These are phyloP conservation scores for Agrotis ipsilon DNA, from an alignment of 2,888 invertebrate species.

Conservation along the genomic window DNA sequence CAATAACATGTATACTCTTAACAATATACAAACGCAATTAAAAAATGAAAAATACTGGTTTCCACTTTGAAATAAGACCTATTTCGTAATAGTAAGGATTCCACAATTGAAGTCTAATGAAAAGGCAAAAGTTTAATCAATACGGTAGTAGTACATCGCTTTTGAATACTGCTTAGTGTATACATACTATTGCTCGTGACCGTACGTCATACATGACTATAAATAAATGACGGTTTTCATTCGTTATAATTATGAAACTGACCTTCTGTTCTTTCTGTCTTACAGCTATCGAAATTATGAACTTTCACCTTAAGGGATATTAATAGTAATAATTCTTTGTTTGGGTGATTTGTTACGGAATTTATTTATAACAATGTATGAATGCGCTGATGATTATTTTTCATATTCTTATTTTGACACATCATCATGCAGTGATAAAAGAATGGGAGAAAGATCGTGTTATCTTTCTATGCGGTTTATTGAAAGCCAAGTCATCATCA, in stretches of 20 bases:
- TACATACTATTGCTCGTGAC: no score
- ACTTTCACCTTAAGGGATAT: conserved; percentile 73
- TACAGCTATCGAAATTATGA: conserved; percentile 65
- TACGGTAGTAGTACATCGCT: no score
- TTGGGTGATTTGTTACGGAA: conserved; percentile 63
- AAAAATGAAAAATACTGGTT: no score
- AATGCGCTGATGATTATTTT: conserved; percentile 56
- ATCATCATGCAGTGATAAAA: conserved; percentile 52
- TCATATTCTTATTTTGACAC: conserved; percentile 33
- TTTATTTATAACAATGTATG: conserved; percentile 63
- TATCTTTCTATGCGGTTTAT: conserved; percentile 16
- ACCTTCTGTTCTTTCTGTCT: conserved; percentile 6
- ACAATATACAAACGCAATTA: no score
- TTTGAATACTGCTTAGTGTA: no score
- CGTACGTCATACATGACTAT: no score
- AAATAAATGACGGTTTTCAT: background rate
- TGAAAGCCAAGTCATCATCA: background rate
- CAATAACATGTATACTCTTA: no score
- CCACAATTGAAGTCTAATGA: no score
- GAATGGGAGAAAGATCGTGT: conserved; percentile 14
- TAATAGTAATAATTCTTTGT: conserved; percentile 62
- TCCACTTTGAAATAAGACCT: no score
- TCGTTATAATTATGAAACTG: background rate
- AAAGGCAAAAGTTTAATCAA: no score
- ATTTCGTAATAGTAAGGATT: no score